These are phyloP conservation scores for Tapirus terrestris DNA, from an alignment of 2,113 vertebrate species.

Conservation along the genomic window DNA sequence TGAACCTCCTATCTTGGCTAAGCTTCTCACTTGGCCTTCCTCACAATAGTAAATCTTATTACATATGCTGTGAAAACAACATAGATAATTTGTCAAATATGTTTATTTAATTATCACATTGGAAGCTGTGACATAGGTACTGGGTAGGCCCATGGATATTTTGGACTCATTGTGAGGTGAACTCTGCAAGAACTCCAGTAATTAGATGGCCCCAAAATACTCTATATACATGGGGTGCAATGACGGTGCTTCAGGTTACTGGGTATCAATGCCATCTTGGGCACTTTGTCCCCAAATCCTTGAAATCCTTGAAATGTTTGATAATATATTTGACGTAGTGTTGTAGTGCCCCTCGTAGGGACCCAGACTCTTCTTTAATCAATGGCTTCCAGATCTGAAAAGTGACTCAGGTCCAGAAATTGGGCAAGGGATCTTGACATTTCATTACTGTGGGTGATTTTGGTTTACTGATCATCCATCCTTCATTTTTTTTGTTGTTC, in stretches of 20 bases:
- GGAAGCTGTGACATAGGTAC: not conserved
- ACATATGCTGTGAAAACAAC: not conserved
- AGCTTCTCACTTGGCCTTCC: not conserved
- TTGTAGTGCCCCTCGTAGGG: not conserved
- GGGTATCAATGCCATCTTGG: not conserved
- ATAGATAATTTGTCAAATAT: not conserved
- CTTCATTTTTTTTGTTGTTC: not conserved
- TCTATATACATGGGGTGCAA: not conserved
- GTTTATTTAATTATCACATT: not conserved
- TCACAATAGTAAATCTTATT: not conserved
- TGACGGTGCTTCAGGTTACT: not conserved
- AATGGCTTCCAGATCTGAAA: not conserved
- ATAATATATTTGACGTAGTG: not conserved
- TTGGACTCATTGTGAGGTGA: not conserved
- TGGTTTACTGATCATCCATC: not conserved
- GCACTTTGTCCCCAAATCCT: not conserved
- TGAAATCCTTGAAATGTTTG: not conserved
- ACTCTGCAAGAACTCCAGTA: not conserved
- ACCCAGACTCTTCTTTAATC: not conserved
- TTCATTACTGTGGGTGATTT: not conserved
- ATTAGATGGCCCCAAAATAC: not conserved
- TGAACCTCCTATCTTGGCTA: not conserved
- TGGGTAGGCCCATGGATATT: not conserved
- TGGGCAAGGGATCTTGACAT: not conserved
- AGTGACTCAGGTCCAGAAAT: not conserved